Base-by-base conservation (phyloP, 2,888 invertebrate genomes). In the Dryocosmus kuriphilus region DNA sequence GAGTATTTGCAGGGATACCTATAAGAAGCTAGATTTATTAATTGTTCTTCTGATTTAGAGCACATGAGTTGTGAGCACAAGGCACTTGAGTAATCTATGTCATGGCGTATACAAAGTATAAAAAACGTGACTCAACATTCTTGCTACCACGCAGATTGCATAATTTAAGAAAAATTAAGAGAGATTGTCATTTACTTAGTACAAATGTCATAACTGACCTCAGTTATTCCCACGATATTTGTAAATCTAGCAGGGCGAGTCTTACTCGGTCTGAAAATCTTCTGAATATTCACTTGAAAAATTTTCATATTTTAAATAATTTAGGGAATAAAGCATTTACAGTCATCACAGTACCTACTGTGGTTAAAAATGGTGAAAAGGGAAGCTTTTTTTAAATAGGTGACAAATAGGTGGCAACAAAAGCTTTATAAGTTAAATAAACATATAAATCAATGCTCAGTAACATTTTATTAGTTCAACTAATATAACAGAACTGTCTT, bases 51-150 rank as follows among this genome's bases (percentile, higher is more conserved):
- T 46, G 19, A 67, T 67, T 67, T 41, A 67, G 67, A 67, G 41
- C 67, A 67, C 30, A 67, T 30, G 46, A 46, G 67, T 27, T 41
- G 46, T 27, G 67, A 67, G 41, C 27, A 27, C 27, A 67, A 46
- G 67, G 11, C 67, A 46, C 27, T 67, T 67, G 67, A 67, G 67
- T 67, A 67, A 67, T 67, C 67, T 67, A 46, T 67, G 67, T 67
- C 67, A 67, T 19, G 67, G 67, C 41, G 46, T 67, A 67, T 46
- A 46, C 41, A 67, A 67, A 46, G 67, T 46, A 67, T 67, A 67
- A 67, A 65, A 67, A 67, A 67, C 19, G 46, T 67, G 67, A 67
- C 67, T 67, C 67, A 67, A 67, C 67, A 67, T 46, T 46, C 67
- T 19, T 7, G 67, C 46, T 46, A 46, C 27, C 67, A 46, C 46